Evolutionary conservation across 2,113 vertebrate genomes (phyloP), one percentile per base, ranked within the genome.

Genomic region (Anguilla japonica): DNA sequence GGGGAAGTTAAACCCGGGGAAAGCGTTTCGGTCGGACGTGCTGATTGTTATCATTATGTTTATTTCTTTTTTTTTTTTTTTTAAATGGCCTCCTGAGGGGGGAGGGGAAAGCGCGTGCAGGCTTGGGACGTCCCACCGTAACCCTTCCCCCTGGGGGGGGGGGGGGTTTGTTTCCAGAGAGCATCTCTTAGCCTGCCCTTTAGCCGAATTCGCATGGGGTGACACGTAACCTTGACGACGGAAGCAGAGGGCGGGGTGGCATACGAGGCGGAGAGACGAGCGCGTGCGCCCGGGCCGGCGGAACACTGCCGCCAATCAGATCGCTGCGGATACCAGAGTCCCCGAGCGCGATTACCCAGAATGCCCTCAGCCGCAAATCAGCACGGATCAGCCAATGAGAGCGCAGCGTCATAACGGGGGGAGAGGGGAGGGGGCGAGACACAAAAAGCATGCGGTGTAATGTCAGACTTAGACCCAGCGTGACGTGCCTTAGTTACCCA

Each of bases 341-440:
- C n/a, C 75, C 11, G 50, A 85, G 8, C 43, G 20, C 29, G 18
- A 57, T 57, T 50, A 56, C 34, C 43, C 5, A 9, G 41, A 34
- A 40, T 56, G 60, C 60, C 60, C 57, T 86, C 22, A 53, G 67
- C 71, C 83, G 83, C 75, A 26, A 87, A 87, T 82, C 81, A 87
- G 82, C 82, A 83, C 22, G 56, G 82, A 87, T 81, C 79, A 83
- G 18, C 81, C 75, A 75, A 83, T 39, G 41, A 78, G 6, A 87
- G 41, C 83, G 1, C 5, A 14, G 6, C 26, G 82, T 29, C 82
- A 79, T 83, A 87, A 83, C 34, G 39, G 67, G 22, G 50, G 78
- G 39, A 39, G 26, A 41, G 71, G 78, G 71, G 34, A 34, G 26
- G 40, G 50, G 75, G 71, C 22, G 46, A n/a, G 53, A 87, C 71